Conservation (phyloP, 2,113 vertebrate species). For the Glaucomys volans region DNA sequence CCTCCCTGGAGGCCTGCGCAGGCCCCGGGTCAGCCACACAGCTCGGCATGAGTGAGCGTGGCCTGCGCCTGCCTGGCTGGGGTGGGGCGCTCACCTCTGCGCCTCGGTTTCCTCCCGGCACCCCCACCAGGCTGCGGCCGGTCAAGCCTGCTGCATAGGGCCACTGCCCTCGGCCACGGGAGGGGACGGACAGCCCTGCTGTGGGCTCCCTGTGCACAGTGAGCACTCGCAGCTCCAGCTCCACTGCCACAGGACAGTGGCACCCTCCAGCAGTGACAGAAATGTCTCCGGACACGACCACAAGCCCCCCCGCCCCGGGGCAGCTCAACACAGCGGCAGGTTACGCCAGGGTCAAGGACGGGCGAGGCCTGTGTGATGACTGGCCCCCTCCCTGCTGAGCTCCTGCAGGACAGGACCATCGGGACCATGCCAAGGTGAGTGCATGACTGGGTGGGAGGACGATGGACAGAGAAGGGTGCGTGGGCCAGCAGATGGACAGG, state of each 20-base stretch:
- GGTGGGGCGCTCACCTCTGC: neutral
- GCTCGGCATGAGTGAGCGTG: neutral
- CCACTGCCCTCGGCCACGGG: too few species aligned
- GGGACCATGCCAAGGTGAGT: neutral
- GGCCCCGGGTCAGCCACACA: accelerated
- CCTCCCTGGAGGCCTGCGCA: neutral
- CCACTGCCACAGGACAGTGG: neutral
- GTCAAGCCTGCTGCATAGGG: too few species aligned
- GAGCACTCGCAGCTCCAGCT: too few species aligned
- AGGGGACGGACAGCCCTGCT: too few species aligned
- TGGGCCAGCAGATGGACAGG: neutral
- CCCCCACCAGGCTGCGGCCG: too few species aligned
- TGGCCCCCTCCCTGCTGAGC: neutral
- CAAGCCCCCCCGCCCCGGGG: neutral
- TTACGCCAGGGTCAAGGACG: accelerated
- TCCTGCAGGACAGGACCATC: neutral
- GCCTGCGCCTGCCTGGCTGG: too few species aligned
- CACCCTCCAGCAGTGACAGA: neutral
- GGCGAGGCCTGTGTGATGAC: neutral
- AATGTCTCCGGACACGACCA: neutral
- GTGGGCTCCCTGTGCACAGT: too few species aligned
- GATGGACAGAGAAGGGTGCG: neutral
- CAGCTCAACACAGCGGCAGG: too few species aligned
- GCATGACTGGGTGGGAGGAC: neutral
- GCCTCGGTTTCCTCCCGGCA: neutral